Conservation (phyloP, 2,797 vertebrate species). For the Argya squamiceps region DNA sequence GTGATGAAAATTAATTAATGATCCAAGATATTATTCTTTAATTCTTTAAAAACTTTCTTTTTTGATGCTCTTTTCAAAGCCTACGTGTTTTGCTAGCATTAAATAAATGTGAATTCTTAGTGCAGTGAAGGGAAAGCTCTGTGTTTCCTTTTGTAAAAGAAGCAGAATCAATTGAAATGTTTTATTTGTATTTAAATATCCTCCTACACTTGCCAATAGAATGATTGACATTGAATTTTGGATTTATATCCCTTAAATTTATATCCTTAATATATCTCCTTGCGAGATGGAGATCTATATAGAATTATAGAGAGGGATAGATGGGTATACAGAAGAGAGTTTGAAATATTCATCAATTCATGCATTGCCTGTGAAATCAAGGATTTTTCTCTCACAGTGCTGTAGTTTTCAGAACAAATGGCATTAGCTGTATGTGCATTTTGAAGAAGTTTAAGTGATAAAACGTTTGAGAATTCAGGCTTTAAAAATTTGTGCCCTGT, state of each 20-base stretch:
- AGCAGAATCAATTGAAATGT: background rate
- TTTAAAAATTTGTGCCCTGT: background rate
- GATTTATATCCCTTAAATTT: background rate
- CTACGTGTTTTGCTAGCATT: background rate
- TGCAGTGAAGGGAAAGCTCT: background rate
- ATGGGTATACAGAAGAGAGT: background rate
- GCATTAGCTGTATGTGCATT: background rate
- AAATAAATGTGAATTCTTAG: background rate
- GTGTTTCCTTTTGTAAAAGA: background rate
- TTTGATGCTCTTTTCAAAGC: background rate
- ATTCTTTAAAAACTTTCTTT: background rate
- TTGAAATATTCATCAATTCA: background rate
- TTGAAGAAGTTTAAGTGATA: background rate
- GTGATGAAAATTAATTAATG: background rate
- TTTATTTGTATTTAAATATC: slow-evolving; percentile 8
- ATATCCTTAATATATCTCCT: background rate
- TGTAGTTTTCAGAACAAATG: background rate
- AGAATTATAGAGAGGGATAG: background rate
- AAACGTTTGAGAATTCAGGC: background rate
- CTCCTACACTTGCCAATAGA: background rate
- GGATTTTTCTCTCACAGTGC: background rate
- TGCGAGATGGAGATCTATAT: background rate
- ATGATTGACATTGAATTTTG: background rate
- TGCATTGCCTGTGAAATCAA: background rate
- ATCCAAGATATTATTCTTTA: background rate